These are phyloP conservation scores for Galemys pyrenaicus DNA, from an alignment of 2,113 vertebrate genomes.

Conservation along the genomic window DNA sequence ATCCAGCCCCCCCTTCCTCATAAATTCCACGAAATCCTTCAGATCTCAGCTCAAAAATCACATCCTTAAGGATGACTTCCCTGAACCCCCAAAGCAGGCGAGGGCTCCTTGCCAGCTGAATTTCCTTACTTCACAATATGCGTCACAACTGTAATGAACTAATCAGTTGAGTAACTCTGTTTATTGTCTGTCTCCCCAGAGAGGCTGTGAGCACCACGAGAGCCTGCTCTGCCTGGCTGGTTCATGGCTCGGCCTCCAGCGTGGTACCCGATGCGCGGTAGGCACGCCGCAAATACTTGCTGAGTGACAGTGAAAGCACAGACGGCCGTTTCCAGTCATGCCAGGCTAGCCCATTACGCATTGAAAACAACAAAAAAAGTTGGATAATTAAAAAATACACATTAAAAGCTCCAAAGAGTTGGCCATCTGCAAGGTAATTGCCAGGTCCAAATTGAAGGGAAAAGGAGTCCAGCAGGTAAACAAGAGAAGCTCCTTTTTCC, in stretches of 20 bases:
- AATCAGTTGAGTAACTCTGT: slow-evolving; percentile 62
- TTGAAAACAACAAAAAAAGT: background rate
- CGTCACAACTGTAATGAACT: slow-evolving; percentile 44
- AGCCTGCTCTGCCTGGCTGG: background rate
- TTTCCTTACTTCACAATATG: slow-evolving; percentile 3
- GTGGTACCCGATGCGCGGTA: background rate
- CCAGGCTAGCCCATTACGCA: background rate
- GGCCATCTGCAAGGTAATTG: background rate
- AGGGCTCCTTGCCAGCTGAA: background rate
- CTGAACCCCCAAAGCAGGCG: background rate
- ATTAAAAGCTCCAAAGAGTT: background rate
- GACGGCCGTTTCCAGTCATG: background rate
- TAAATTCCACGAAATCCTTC: background rate
- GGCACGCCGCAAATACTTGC: background rate
- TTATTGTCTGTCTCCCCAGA: slow-evolving; percentile 63
- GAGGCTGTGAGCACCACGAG: background rate
- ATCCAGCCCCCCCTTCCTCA: background rate
- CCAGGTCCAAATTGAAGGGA: background rate
- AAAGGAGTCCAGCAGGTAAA: slow-evolving; percentile 1
- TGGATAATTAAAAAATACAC: background rate
- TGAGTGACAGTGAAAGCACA: background rate
- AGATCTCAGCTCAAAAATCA: slow-evolving; percentile 1
- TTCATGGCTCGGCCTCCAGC: background rate
- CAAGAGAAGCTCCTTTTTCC: background rate
- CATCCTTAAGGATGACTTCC: background rate